Percentiles rank a stretch among this genome's conserved stretches.
phyloP scores from a whole-genome alignment of 92 coral and sea anemone species.

The Porites divaricata region DNA sequence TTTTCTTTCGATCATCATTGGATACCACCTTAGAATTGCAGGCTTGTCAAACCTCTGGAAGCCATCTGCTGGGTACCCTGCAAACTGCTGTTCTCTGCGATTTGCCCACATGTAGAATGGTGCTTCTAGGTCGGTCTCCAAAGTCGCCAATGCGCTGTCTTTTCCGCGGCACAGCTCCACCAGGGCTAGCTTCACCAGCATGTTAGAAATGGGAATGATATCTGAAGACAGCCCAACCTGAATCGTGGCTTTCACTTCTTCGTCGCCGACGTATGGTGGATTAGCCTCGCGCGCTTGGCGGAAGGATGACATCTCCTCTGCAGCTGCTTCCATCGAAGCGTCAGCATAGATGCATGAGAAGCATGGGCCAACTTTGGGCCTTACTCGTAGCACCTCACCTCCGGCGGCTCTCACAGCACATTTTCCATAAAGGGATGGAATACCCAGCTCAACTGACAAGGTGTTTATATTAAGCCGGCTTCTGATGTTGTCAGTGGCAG shows the following conservation, averaged over 20 bases:
- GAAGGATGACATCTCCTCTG: constrained; percentile 84
- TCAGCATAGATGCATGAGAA: constrained; percentile 87
- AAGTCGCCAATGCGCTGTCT: constrained; percentile 83
- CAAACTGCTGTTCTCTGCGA: constrained; percentile 81
- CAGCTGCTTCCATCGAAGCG: constrained; percentile 77
- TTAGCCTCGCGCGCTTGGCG: constrained; percentile 94
- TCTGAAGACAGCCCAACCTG: constrained; percentile 97
- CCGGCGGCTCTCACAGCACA: constrained; percentile 98
- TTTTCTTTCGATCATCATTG: constrained; percentile 76
- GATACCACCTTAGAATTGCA: constrained; percentile 90
- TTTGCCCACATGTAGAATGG: constrained; percentile 95
- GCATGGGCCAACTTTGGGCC: constrained; percentile 88
- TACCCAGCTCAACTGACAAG: constrained; percentile 76
- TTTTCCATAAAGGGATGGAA: constrained; percentile 85
- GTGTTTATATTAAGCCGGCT: constrained; percentile 91
- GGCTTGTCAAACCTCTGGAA: constrained; percentile 85
- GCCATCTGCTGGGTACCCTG: constrained; percentile 76
- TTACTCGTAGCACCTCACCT: constrained; percentile 87
- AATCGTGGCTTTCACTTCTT: constrained; percentile 83
- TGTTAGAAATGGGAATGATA: constrained; percentile 85
- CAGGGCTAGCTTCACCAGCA: constrained; percentile 89
- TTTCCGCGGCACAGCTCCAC: constrained; percentile 91
- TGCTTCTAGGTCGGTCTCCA: constrained; percentile 83
- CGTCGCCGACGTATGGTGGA: constrained; percentile 88
- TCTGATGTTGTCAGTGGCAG: constrained; percentile 95